These are phyloP conservation scores for Entomobrya proxima DNA, from an alignment of 2,888 invertebrate species.

Conservation along the genomic window DNA sequence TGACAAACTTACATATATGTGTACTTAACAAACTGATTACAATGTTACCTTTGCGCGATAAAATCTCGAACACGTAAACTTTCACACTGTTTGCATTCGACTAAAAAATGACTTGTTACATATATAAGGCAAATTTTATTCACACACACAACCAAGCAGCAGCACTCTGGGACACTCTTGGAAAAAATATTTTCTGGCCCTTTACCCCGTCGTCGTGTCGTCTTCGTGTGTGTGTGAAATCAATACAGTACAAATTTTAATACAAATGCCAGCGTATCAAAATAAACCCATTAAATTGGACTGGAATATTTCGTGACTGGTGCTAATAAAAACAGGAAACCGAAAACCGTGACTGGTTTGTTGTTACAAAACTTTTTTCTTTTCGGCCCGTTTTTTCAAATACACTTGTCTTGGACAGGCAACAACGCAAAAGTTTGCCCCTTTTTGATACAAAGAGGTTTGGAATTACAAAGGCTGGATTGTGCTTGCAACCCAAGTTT, in stretches of 20 bases:
- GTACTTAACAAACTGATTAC: background rate
- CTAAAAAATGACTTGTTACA: background rate
- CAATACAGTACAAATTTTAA: constrained; percentile 21
- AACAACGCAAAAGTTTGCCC: background rate
- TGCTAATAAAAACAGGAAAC: background rate
- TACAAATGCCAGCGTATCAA: background rate
- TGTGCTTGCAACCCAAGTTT: background rate
- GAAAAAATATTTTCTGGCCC: background rate
- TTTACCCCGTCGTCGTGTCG: background rate
- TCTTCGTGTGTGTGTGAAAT: constrained; percentile 13
- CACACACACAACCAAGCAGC: background rate
- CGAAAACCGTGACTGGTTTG: too few relatives aligned
- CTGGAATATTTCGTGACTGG: constrained; percentile 30
- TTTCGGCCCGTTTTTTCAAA: background rate
- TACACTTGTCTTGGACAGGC: background rate
- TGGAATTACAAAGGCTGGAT: too few relatives aligned
- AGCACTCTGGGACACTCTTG: background rate
- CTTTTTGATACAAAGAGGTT: too few relatives aligned
- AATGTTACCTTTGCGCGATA: constrained; percentile 1
- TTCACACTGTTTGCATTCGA: constrained; percentile 13
- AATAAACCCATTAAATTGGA: background rate
- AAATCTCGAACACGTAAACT: background rate
- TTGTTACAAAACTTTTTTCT: constrained; percentile 1
- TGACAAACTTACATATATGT: background rate
- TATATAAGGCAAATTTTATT: background rate